Evolutionary conservation across 2,797 vertebrate species (phyloP).

Genomic region (Thaleichthys pacificus): DNA sequence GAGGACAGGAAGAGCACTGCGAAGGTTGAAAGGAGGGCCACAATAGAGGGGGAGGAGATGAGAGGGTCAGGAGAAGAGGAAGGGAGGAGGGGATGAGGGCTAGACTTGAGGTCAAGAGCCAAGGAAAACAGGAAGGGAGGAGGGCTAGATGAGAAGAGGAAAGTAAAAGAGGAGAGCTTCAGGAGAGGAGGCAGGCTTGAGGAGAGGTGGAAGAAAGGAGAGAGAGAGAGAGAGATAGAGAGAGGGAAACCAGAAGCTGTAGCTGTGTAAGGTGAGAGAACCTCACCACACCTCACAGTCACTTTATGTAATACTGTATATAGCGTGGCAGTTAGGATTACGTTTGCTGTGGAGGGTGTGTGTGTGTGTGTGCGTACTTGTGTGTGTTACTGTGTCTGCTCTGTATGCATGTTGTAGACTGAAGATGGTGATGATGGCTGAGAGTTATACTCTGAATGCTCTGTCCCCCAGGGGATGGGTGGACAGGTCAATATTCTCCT

Average conservation of each 20-base stretch:
- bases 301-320: slow-evolving; percentile 43
- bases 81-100: no score
- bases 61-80: no score
- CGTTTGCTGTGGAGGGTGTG: slow-evolving; percentile 13
- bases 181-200: not conserved
- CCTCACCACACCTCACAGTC: slow-evolving; percentile 20
- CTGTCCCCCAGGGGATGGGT: no score
- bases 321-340: slow-evolving; percentile 24
- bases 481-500: not conserved
- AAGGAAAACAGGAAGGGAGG: no score
- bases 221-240: not conserved
- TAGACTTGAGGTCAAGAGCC: no score
- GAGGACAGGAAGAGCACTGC: no score
- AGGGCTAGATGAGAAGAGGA: not conserved
- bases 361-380: slow-evolving; percentile 11
- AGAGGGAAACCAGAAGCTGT: slow-evolving; percentile 19
- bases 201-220: not conserved
- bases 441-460: no score
- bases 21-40: no score
- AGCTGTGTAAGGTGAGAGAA: slow-evolving; percentile 27
- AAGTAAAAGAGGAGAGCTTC: not conserved
- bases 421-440: not conserved
- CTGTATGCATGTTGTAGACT: not conserved
- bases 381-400: not conserved
- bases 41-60: no score